phyloP scores from a whole-genome alignment of 2,888 invertebrate species.

The Epistrophella euchroma region DNA sequence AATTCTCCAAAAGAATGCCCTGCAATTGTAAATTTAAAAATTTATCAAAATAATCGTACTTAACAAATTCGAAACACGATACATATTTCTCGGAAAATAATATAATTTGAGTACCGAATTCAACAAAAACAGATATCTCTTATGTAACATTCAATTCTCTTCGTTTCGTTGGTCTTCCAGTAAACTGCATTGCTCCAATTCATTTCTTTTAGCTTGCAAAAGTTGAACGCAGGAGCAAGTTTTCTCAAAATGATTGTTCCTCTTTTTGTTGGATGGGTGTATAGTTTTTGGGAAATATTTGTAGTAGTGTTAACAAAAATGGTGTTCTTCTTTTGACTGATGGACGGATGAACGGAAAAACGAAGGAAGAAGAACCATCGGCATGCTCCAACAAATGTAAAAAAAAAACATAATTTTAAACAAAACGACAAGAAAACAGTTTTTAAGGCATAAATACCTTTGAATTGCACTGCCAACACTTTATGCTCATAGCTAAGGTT shows the following conservation, averaged over 20 bases:
- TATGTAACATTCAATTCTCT: neutral
- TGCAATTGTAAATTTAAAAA: neutral
- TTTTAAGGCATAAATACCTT: conserved; percentile 74
- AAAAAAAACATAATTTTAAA: conserved; percentile 49
- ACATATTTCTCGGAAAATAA: neutral
- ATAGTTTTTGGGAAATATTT: neutral
- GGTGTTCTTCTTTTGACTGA: conserved; percentile 21
- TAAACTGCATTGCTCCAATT: conserved; percentile 10
- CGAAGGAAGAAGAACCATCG: conserved; percentile 24
- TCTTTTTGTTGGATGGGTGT: neutral
- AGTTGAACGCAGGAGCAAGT: conserved; percentile 30
- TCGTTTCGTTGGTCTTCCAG: neutral
- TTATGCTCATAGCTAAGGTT: conserved; percentile 35
- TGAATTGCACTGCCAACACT: conserved; percentile 61
- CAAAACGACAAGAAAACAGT: conserved; percentile 67
- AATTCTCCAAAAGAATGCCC: too few species aligned
- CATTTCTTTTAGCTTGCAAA: conserved; percentile 9
- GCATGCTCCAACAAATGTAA: conserved; percentile 24
- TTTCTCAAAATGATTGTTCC: conserved; percentile 9
- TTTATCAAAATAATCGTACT: neutral
- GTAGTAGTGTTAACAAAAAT: neutral
- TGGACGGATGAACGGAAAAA: conserved; percentile 27
- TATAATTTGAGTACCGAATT: neutral
- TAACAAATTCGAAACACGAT: neutral
- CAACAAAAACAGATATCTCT: neutral